Evolutionary conservation across 2,113 vertebrate species (phyloP), one percentile per base, ranked within the genome.

Genomic region (Narcine bancroftii): DNA sequence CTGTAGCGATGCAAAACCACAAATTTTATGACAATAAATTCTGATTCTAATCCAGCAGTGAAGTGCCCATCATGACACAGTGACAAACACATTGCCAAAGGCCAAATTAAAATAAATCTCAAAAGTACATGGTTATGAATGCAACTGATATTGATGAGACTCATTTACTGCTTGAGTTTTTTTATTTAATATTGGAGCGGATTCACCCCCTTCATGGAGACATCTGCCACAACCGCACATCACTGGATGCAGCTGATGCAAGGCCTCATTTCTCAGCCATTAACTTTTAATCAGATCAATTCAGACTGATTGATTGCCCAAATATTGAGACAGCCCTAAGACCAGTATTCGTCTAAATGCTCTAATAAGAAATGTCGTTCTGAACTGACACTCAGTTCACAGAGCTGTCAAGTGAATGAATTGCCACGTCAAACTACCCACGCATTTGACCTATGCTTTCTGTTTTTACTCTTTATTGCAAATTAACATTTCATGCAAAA

Each of bases 361-460:
- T 39, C 9, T 29, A 4, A 69, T 15, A 42, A 9, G 17, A 91
- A 47, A 89, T 29, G 36, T 69, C 87, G 39, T 65, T 69, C 42
- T 91, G 24, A 66, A 60, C 7, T 91, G 89, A 91, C 65, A 69
- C 63, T 21, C 33, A 45, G 87, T 91, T 91, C 24, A 29, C 36
- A 91, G 87, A 26, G 19, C 87, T 42, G 65, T 33, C 63, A 69
- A n/a, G 63, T 91, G 89, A 91, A 91, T 71, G 89, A 71, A 91
- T 15, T 91, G 89, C 89, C 89, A 91, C 89, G 89, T 91, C 89
- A 71, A 91, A 45, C 89, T 47, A 69, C 65, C 33, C 63, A 69
- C 63, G 29, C 39, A 29, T 33, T 65, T 47, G 42, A 91, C 45
- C 2, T 29, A 24, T 26, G 24, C 66, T 33, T n/a, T 39, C 69